Conservation (phyloP, 2,888 invertebrate genomes). For the Hylaea fasciaria region DNA sequence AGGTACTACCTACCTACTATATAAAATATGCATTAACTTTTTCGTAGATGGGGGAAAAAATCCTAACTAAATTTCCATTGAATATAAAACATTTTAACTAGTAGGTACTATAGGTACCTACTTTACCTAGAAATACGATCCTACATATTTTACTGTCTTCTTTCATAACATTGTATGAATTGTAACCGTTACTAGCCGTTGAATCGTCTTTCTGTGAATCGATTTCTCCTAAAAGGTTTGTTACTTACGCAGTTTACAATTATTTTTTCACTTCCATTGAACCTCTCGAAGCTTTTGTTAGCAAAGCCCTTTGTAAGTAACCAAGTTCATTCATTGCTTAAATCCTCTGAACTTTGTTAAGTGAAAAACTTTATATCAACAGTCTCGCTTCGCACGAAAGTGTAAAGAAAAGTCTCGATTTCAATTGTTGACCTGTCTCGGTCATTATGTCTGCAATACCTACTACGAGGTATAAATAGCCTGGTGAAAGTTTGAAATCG, state of each 20-base stretch:
- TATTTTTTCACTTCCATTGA: constrained; percentile 24
- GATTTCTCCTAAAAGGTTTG: constrained; percentile 21
- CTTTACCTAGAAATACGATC: no score
- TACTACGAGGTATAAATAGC: constrained; percentile 47
- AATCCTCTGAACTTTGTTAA: constrained; percentile 28
- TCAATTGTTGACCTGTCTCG: constrained; percentile 48
- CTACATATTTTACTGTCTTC: no score
- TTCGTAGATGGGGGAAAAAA: no score
- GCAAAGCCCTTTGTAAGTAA: constrained; percentile 33
- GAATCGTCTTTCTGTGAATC: constrained; percentile 24
- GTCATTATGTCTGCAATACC: constrained; percentile 35
- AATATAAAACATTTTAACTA: no score
- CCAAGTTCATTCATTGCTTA: constrained; percentile 35
- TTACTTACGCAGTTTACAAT: constrained; percentile 2
- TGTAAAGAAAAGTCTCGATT: constrained; percentile 3
- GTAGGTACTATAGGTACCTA: no score
- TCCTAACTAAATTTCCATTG: no score
- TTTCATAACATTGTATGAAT: no score
- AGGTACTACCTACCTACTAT: no score
- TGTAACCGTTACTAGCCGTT: background rate
- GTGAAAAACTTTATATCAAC: constrained; percentile 43
- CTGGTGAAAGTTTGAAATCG: constrained; percentile 51
- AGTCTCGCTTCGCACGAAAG: constrained; percentile 30
- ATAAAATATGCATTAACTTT: no score
- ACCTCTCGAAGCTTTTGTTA: constrained; percentile 34